phyloP scores from a whole-genome alignment of 2,113 vertebrate genomes.

The Spheniscus mendiculus region DNA sequence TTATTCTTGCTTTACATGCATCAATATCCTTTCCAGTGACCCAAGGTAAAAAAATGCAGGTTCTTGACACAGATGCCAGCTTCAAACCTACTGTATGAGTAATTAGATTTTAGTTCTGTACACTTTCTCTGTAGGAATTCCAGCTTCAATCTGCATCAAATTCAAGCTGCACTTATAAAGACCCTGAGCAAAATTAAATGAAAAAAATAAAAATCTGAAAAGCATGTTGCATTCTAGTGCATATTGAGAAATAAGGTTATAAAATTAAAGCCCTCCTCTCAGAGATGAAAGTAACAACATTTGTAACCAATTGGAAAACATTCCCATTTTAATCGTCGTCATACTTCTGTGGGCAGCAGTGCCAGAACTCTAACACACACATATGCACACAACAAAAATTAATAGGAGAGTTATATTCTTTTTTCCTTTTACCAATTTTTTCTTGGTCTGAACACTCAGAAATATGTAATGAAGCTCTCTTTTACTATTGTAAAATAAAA shows the following conservation, averaged over 20 bases:
- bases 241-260: conserved; percentile 7
- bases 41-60: conserved; percentile 1
- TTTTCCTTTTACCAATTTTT: background rate
- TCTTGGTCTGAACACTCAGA: background rate
- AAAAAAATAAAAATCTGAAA: background rate
- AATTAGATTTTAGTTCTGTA: background rate
- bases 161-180: background rate
- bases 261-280: background rate
- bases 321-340: conserved; percentile 8
- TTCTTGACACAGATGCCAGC: background rate
- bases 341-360: background rate
- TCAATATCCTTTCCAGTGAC: background rate
- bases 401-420: background rate
- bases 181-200: background rate
- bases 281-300: conserved; percentile 45
- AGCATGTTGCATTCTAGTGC: background rate
- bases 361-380: background rate
- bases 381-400: background rate
- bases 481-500: background rate
- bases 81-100: background rate
- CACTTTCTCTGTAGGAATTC: background rate
- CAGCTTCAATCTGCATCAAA: background rate
- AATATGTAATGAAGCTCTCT: background rate
- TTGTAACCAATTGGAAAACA: conserved; percentile 49
- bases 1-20: background rate